A percentile compares a stretch with the other conserved stretches of the same genome.
These are phyloP conservation scores for Brachirus orientalis DNA, from an alignment of 2,113 vertebrate genomes.

Conservation along the genomic window DNA sequence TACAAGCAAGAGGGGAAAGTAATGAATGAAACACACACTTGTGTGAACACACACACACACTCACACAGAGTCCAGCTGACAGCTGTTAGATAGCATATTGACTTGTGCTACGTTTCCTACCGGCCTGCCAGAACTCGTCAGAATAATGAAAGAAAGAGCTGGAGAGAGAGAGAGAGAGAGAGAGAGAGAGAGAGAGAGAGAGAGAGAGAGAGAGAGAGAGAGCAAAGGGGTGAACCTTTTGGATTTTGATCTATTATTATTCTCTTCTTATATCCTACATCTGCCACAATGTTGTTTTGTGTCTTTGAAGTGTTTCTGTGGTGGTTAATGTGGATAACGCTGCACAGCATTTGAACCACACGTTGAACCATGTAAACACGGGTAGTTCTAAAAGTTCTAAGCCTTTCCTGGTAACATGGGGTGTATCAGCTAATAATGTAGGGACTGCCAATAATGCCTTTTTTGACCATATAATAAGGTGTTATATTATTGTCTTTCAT, in stretches of 20 bases:
- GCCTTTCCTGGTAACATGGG: too few relatives aligned
- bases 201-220: constrained; percentile 2
- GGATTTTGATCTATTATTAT: too few relatives aligned
- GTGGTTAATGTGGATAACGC: background rate
- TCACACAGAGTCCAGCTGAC: constrained; percentile 59
- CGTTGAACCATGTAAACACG: too few relatives aligned
- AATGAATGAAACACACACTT: constrained; percentile 54
- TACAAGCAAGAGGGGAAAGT: constrained; percentile 16
- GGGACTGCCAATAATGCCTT: too few relatives aligned
- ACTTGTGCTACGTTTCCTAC: constrained; percentile 63
- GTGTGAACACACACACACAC: constrained; percentile 5
- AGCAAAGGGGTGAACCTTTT: background rate
- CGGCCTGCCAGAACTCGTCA: constrained; percentile 66
- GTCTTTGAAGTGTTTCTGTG: too few relatives aligned
- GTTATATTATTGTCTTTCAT: too few relatives aligned
- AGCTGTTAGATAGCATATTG: constrained; percentile 74
- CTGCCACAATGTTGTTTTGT: too few relatives aligned
- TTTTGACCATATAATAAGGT: too few relatives aligned
- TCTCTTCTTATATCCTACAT: too few relatives aligned
- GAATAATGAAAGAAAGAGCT: constrained; percentile 64
- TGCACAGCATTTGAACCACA: too few relatives aligned
- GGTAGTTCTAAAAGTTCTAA: too few relatives aligned
- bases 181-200: constrained; percentile 27
- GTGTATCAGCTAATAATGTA: too few relatives aligned
- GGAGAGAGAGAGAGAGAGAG: constrained; percentile 12